Evolutionary conservation across 1,140 invertebrate genomes (phyloP).

Genomic region (Nephila pilipes): DNA sequence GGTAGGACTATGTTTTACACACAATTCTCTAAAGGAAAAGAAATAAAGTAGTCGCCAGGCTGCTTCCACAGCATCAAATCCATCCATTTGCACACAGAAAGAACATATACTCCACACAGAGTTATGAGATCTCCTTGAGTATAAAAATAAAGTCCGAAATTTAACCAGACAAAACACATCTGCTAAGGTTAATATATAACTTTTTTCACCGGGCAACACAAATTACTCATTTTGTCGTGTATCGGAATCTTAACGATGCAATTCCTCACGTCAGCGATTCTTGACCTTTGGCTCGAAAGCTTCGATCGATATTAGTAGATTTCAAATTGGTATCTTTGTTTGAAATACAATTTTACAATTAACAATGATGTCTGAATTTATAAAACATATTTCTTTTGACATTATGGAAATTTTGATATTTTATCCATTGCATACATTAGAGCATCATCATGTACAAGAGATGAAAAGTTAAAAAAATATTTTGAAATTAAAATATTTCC

Average conservation of each 20-base stretch:
- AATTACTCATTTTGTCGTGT: constrained; percentile 39
- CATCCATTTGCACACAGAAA: constrained; percentile 60
- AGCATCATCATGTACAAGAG: no score
- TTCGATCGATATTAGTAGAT: no score
- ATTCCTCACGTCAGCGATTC: background rate
- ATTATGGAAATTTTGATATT: no score
- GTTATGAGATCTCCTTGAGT: constrained; percentile 74
- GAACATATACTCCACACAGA: constrained; percentile 69
- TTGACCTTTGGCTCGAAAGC: background rate
- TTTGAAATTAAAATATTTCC: no score
- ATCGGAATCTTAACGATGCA: background rate
- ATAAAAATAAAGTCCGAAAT: constrained; percentile 75
- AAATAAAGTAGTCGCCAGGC: constrained; percentile 58
- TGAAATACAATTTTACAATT: no score
- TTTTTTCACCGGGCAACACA: constrained; percentile 74
- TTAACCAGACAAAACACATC: constrained; percentile 71
- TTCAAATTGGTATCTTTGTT: no score
- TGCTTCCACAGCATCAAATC: constrained; percentile 43
- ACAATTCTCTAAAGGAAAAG: constrained; percentile 26
- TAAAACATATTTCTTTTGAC: no score
- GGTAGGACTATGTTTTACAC: background rate
- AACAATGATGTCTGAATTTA: no score
- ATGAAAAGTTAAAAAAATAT: no score
- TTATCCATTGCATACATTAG: no score
- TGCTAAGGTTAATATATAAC: constrained; percentile 66